Conservation (phyloP, 2,797 vertebrate species). For the Mastacembelus armatus region DNA sequence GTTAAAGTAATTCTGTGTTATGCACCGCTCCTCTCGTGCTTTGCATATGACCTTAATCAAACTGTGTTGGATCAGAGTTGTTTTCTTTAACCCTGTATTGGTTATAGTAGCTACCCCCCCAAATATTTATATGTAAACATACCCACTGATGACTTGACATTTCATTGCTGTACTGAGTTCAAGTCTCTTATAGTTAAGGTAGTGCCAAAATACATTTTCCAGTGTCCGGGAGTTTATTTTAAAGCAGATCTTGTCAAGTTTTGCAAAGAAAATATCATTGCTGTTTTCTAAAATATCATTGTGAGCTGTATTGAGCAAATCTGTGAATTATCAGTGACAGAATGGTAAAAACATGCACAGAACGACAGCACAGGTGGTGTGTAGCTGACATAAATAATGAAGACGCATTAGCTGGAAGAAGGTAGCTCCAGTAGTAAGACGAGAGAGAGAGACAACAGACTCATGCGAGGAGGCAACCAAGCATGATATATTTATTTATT, state of each 20-base stretch:
- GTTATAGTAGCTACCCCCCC: neutral
- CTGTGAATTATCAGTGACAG: constrained; percentile 3
- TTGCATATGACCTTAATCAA: neutral
- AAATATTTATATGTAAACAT: neutral
- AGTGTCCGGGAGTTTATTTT: neutral
- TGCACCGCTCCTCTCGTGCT: neutral
- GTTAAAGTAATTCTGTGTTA: neutral
- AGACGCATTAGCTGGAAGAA: constrained; percentile 31
- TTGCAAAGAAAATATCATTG: constrained; percentile 7
- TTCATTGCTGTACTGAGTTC: constrained; percentile 4
- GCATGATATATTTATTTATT: constrained; percentile 1
- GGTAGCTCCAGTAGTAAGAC: constrained; percentile 23
- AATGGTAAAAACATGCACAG: neutral
- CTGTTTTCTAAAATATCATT: constrained; percentile 1
- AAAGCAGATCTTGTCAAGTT: neutral
- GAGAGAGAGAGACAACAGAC: constrained; percentile 21
- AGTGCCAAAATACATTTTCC: neutral
- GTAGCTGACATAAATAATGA: constrained; percentile 21
- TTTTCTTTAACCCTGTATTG: neutral
- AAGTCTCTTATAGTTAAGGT: neutral
- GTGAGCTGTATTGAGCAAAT: neutral
- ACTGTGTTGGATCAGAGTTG: neutral
- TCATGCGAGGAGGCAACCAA: constrained; percentile 18
- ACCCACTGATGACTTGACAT: constrained; percentile 15
- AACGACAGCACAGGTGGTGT: constrained; percentile 7